Percentiles rank a stretch among this genome's conserved stretches.
phyloP scores from a whole-genome alignment of 2,797 vertebrate species.

The Diceros bicornis region DNA sequence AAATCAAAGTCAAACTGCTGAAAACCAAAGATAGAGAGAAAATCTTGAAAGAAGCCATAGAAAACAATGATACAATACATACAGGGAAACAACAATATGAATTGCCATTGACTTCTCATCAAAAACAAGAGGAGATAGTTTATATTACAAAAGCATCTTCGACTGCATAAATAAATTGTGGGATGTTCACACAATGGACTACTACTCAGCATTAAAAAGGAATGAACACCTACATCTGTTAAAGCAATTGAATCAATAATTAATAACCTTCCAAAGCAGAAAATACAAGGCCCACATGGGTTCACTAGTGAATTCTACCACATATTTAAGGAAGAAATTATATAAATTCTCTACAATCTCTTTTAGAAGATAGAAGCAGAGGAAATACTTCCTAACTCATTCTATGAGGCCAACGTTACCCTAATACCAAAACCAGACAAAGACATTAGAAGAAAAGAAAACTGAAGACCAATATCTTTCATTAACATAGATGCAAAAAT shows the following conservation, averaged over 20 bases:
- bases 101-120: not conserved
- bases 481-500: not conserved
- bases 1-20: not conserved
- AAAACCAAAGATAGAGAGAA: not conserved
- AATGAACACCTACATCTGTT: not conserved
- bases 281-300: too few species aligned
- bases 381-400: too few species aligned
- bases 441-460: too few species aligned
- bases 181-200: not conserved
- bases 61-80: not conserved
- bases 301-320: too few species aligned
- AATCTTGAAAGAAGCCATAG: not conserved
- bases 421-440: too few species aligned
- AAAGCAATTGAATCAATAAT: not conserved
- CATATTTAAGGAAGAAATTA: too few species aligned
- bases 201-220: not conserved
- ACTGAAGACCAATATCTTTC: too few species aligned
- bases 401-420: too few species aligned
- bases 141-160: not conserved
- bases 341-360: too few species aligned
- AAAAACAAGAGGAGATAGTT: not conserved
- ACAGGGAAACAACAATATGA: not conserved
- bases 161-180: not conserved
- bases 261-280: not conserved
- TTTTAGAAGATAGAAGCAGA: too few species aligned